Evolutionary conservation across 2,888 invertebrate species (phyloP).

Genomic region (Clistopyga incitator): DNA sequence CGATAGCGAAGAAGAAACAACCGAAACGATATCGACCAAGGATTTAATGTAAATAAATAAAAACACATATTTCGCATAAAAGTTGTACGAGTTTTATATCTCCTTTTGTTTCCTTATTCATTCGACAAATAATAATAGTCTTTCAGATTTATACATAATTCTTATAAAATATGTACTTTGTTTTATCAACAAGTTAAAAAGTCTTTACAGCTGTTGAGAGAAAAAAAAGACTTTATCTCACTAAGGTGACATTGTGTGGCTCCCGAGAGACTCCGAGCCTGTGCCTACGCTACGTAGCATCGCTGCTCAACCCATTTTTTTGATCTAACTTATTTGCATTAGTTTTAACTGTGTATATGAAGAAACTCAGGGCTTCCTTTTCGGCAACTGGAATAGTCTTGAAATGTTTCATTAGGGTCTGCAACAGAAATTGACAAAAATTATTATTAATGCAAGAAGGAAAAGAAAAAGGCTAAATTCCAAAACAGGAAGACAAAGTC

Average conservation of each 20-base stretch:
- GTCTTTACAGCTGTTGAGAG: conserved; percentile 70
- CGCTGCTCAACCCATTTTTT: conserved; percentile 91
- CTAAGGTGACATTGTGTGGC: conserved; percentile 61
- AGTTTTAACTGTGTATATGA: conserved; percentile 98
- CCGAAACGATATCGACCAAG: conserved; percentile 76
- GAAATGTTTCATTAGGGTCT: conserved; percentile 98
- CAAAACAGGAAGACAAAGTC: not conserved
- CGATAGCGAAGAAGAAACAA: conserved; percentile 84
- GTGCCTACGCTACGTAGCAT: conserved; percentile 85
- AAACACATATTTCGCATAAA: conserved; percentile 59
- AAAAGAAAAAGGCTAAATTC: not conserved
- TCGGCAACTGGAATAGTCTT: conserved; percentile 97
- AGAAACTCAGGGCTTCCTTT: conserved; percentile 97
- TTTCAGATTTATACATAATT: conserved; percentile 70
- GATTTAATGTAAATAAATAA: conserved; percentile 73
- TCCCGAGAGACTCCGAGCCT: conserved; percentile 58
- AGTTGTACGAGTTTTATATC: conserved; percentile 54
- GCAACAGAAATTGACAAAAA: conserved; percentile 82
- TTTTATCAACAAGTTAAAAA: conserved; percentile 77
- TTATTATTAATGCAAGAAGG: not conserved
- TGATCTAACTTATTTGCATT: conserved; percentile 95
- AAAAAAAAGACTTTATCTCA: conserved; percentile 70
- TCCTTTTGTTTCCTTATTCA: conserved; percentile 40
- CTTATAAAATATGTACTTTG: conserved; percentile 77
- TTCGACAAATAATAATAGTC: conserved; percentile 66